Percentiles rank a stretch among this genome's conserved stretches.
phyloP scores from a whole-genome alignment of 2,113 vertebrate genomes.

The Saguinus imperator region DNA sequence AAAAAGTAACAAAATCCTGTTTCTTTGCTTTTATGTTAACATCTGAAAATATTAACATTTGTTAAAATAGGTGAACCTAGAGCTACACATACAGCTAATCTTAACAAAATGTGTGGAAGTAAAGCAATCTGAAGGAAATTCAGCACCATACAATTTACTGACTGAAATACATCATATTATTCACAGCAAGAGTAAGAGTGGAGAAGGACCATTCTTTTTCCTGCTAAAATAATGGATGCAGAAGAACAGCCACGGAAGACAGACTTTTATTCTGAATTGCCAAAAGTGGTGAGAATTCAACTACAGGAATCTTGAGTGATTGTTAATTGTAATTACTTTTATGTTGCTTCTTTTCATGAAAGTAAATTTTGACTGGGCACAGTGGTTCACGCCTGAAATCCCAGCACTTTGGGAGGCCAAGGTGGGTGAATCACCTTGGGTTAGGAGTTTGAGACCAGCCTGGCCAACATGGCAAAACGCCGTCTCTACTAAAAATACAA shows the following conservation, averaged over 20 bases:
- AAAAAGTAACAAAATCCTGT: conserved; percentile 14
- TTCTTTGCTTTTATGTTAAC: conserved; percentile 40
- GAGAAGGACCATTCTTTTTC: conserved; percentile 27
- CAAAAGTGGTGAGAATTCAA: conserved; percentile 81
- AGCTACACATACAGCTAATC: background rate
- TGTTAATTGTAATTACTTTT: conserved; percentile 43
- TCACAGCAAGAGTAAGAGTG: conserved; percentile 10
- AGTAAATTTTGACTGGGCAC: background rate
- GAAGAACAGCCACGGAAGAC: conserved; percentile 21
- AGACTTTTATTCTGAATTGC: conserved; percentile 75
- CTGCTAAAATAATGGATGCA: conserved; percentile 39
- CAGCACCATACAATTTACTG: background rate
- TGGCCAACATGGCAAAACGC: too few relatives aligned
- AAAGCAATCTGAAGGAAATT: conserved; percentile 51
- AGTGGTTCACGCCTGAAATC: too few relatives aligned
- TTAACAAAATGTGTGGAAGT: background rate
- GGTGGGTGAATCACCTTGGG: too few relatives aligned
- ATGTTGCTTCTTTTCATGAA: conserved; percentile 38
- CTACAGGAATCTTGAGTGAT: conserved; percentile 5
- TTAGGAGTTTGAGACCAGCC: too few relatives aligned
- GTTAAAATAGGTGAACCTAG: conserved; percentile 56
- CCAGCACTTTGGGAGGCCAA: too few relatives aligned
- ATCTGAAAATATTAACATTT: conserved; percentile 53
- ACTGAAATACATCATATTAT: background rate
- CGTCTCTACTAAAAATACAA: too few relatives aligned